phyloP scores from a whole-genome alignment of 2,113 vertebrate species.

The Melanocharis versteri region DNA sequence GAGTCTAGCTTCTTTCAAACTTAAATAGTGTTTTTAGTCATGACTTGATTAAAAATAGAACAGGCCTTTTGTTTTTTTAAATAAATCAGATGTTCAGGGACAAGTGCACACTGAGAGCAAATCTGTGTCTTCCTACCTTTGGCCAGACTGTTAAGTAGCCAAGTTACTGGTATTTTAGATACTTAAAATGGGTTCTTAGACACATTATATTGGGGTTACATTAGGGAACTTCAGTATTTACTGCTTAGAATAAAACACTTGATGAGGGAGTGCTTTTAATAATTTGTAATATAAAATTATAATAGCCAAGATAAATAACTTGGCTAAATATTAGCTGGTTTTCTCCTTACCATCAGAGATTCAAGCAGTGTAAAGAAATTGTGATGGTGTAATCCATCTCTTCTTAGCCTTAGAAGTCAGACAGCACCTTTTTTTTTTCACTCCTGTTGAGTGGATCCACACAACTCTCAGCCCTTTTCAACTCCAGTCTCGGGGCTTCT shows the following conservation, averaged over 20 bases:
- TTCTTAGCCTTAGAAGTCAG: not conserved
- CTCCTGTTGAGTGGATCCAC: not conserved
- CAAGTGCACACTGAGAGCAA: not conserved
- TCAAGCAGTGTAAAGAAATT: not conserved
- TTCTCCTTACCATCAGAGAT: not conserved
- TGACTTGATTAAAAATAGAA: not conserved
- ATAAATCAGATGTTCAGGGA: not conserved
- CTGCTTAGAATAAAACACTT: not conserved
- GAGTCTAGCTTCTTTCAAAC: not conserved
- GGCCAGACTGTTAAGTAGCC: not conserved
- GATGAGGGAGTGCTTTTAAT: not conserved
- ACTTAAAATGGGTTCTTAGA: not conserved
- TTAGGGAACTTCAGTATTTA: not conserved
- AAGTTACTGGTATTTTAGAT: not conserved
- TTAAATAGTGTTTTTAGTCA: not conserved
- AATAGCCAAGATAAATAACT: not conserved
- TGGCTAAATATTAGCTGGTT: not conserved
- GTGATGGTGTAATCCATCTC: not conserved
- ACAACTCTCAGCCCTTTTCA: not conserved
- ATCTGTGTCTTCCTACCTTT: not conserved
- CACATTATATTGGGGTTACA: not conserved
- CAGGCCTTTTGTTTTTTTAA: not conserved
- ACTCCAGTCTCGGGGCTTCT: rapidly evolving
- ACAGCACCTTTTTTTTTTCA: not conserved
- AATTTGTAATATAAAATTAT: not conserved